Evolutionary conservation across 2,113 vertebrate genomes (phyloP).

Genomic region (Ornithorhynchus anatinus): DNA sequence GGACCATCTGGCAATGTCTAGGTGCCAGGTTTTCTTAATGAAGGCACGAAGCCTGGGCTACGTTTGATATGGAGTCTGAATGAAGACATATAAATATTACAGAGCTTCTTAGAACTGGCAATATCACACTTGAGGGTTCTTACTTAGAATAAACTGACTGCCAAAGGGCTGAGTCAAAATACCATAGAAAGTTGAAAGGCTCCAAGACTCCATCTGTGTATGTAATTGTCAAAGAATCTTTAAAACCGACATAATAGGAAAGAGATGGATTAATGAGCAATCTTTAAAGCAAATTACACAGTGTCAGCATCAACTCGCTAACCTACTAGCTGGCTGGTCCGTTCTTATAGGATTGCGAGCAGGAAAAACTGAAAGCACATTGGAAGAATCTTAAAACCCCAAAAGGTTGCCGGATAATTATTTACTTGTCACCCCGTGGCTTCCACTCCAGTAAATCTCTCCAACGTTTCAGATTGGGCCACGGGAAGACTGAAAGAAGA

Average conservation of each 20-base stretch:
- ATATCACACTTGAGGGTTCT: constrained; percentile 49
- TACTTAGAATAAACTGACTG: constrained; percentile 48
- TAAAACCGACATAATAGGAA: constrained; percentile 48
- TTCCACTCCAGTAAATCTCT: neutral
- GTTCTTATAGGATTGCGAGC: neutral
- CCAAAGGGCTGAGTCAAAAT: constrained; percentile 57
- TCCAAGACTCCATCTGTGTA: constrained; percentile 60
- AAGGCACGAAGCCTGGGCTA: constrained; percentile 59
- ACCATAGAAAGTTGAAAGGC: constrained; percentile 54
- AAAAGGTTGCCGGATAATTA: neutral
- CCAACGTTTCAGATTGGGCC: neutral
- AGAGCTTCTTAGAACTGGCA: constrained; percentile 59
- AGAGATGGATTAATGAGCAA: constrained; percentile 18
- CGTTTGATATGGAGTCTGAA: constrained; percentile 64
- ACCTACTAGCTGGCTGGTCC: neutral
- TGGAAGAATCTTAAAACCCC: neutral
- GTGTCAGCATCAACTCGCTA: neutral
- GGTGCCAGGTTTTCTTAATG: constrained; percentile 71
- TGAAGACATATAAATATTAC: constrained; percentile 64
- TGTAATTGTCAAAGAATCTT: constrained; percentile 58
- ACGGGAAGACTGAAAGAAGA: neutral
- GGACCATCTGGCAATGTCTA: constrained; percentile 67
- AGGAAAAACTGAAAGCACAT: neutral
- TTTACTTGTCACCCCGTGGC: neutral
- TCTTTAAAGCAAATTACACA: constrained; percentile 37